Percentiles rank a stretch among this genome's conserved stretches.
Conservation (phyloP, 2,888 invertebrate species). For the Parnassius mnemosyne region DNA sequence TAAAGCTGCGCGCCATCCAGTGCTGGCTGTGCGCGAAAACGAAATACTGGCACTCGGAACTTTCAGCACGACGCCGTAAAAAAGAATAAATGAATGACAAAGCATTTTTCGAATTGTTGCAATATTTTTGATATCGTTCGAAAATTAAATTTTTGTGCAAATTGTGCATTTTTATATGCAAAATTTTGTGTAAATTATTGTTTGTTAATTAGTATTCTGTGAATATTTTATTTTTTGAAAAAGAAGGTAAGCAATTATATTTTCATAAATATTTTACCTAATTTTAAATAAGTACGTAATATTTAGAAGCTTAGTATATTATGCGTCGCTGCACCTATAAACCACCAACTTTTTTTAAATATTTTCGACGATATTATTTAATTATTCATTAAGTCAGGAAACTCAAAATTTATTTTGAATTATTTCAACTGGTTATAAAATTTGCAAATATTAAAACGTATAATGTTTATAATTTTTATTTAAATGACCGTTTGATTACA, state of each 20-base stretch:
- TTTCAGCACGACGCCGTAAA: conserved; percentile 47
- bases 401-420: too few species aligned
- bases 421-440: too few species aligned
- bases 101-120: conserved; percentile 42
- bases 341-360: too few species aligned
- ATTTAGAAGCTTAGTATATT: too few species aligned
- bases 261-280: not conserved
- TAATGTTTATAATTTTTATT: too few species aligned
- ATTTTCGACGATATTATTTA: too few species aligned
- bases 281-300: not conserved
- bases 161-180: conserved; percentile 42
- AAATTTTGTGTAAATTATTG: conserved; percentile 35
- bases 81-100: conserved; percentile 48
- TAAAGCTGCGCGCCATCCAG: conserved; percentile 58
- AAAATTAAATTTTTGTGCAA: conserved; percentile 44
- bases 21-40: conserved; percentile 52
- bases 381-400: too few species aligned
- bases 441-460: too few species aligned
- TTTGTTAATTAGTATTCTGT: conserved; percentile 25
- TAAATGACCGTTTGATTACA: too few species aligned
- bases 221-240: conserved; percentile 23
- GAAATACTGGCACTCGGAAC: conserved; percentile 47
- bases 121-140: conserved; percentile 39
- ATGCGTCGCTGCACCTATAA: too few species aligned
- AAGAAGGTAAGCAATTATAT: conserved; percentile 30